Evolutionary conservation across 2,797 vertebrate species (phyloP).

Genomic region (Manis javanica): DNA sequence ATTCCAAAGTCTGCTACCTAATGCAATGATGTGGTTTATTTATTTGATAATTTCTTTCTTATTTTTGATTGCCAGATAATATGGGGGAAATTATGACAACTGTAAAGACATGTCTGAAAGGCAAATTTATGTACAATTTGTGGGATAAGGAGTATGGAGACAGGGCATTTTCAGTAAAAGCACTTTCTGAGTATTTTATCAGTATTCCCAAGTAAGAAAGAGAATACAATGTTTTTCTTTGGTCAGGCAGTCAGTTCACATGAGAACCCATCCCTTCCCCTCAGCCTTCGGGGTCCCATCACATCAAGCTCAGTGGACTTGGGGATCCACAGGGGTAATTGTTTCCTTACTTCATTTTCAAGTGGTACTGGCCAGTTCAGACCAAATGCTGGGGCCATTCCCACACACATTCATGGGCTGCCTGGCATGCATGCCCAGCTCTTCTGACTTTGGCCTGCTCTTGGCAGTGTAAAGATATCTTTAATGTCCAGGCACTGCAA

Average conservation of each 20-base stretch:
- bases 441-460: background rate
- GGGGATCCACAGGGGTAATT: background rate
- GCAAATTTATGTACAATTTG: background rate
- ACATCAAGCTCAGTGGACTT: background rate
- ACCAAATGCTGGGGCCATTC: background rate
- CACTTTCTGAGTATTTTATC: background rate
- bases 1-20: slow-evolving; percentile 26
- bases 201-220: background rate
- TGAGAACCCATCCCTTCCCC: background rate
- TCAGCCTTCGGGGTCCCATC: background rate
- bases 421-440: background rate
- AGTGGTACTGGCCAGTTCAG: background rate
- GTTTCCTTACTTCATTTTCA: background rate
- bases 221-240: background rate
- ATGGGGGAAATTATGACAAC: background rate
- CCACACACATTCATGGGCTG: background rate
- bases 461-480: background rate
- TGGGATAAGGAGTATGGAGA: background rate
- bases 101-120: background rate
- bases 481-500: background rate
- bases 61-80: background rate
- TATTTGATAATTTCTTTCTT: background rate
- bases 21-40: background rate
- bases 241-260: background rate
- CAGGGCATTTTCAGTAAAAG: background rate